These are phyloP conservation scores for Cyprinus carpio DNA, from an alignment of 2,113 vertebrate genomes.

Conservation along the genomic window DNA sequence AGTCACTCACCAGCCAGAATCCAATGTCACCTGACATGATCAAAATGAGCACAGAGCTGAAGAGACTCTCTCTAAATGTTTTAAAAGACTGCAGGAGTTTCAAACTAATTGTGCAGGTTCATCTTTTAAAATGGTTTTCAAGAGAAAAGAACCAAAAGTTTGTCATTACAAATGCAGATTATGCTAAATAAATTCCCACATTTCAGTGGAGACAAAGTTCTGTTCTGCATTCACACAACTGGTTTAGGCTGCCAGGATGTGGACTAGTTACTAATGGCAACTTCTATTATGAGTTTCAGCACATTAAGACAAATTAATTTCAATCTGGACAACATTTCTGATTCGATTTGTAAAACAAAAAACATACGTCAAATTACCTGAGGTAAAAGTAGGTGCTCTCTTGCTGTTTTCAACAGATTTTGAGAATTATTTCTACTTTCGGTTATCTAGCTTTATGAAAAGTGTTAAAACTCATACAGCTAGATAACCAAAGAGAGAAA, in stretches of 20 bases:
- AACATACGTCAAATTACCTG: constrained; percentile 11
- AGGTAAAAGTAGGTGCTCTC: neutral
- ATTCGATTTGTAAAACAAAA: neutral
- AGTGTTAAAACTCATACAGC: constrained; percentile 95
- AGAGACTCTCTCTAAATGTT: neutral
- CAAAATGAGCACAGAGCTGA: neutral
- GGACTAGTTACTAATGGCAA: neutral
- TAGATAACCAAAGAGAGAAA: constrained; percentile 99
- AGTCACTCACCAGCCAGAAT: neutral
- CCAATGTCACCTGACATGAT: neutral
- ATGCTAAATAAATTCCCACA: neutral
- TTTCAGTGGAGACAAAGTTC: neutral
- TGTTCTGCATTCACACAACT: neutral
- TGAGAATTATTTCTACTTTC: constrained; percentile 97
- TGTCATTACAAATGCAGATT: neutral
- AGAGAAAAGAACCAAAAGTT: neutral
- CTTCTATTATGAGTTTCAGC: neutral
- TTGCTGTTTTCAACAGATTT: constrained; percentile 46
- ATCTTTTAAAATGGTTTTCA: neutral
- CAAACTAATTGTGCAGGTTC: no score
- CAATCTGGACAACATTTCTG: neutral
- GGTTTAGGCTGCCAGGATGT: neutral
- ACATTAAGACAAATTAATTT: neutral
- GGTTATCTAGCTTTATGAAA: constrained; percentile 99
- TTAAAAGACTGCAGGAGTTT: neutral